These are phyloP conservation scores for Scaptomyza parva DNA, from an alignment of 2,888 invertebrate species.

Conservation along the genomic window DNA sequence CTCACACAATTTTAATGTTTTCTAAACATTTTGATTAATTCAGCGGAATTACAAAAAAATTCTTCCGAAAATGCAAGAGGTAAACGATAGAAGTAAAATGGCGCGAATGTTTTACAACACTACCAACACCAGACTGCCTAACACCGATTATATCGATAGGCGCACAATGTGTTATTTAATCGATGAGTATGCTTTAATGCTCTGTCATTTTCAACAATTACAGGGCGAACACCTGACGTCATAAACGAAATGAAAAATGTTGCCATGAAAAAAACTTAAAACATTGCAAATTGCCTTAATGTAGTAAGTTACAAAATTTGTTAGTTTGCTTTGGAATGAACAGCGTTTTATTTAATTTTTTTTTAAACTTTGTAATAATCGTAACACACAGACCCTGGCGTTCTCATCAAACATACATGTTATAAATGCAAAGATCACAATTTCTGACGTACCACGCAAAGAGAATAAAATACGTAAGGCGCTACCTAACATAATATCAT, in stretches of 20 bases:
- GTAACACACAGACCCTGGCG: not conserved
- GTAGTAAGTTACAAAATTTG: not conserved
- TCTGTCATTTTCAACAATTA: not conserved
- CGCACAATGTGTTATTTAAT: not conserved
- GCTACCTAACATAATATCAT: conserved; percentile 1
- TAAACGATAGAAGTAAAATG: conserved; percentile 44
- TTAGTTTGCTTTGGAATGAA: not conserved
- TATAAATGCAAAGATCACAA: no score
- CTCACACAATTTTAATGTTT: conserved; percentile 23
- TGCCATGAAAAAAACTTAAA: not conserved
- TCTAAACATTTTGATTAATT: conserved; percentile 24
- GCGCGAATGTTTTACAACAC: conserved; percentile 64
- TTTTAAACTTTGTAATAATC: not conserved
- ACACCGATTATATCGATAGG: conserved; percentile 28
- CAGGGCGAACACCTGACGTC: not conserved
- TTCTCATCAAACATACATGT: not conserved
- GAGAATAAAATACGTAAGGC: conserved; percentile 8
- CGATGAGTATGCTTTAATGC: conserved; percentile 4
- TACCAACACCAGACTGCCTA: conserved; percentile 2
- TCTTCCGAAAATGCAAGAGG: conserved; percentile 31
- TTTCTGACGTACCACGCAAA: conserved; percentile 44
- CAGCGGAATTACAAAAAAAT: conserved; percentile 16
- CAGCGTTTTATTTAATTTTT: not conserved
- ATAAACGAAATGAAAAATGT: not conserved
- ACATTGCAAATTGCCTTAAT: not conserved